phyloP scores from a whole-genome alignment of 2,888 invertebrate genomes.

The Marasmarcha lunaedactyla region DNA sequence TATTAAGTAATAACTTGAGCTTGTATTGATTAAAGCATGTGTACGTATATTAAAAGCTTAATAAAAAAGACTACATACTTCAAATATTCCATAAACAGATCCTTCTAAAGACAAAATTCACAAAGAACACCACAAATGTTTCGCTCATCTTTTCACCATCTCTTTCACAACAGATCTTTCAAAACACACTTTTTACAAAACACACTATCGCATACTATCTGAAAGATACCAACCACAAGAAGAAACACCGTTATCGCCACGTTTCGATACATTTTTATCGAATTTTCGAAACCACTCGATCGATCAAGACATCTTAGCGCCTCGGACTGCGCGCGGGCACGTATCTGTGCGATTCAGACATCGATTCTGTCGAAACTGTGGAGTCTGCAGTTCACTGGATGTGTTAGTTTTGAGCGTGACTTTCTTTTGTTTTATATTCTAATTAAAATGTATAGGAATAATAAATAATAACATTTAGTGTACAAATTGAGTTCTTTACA shows the following conservation, averaged over 20 bases:
- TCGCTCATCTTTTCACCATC: no score
- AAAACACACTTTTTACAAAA: not conserved
- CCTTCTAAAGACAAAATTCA: not conserved
- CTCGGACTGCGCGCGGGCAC: conserved; percentile 27
- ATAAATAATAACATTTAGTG: no score
- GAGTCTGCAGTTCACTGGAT: conserved; percentile 21
- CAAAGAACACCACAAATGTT: no score
- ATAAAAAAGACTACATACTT: no score
- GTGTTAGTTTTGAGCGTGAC: no score
- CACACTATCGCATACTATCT: not conserved
- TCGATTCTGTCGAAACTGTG: conserved; percentile 12
- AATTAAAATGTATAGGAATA: no score
- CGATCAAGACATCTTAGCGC: conserved; percentile 35
- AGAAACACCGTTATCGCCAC: conserved; percentile 33
- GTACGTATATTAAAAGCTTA: no score
- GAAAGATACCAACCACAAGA: conserved; percentile 37
- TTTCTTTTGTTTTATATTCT: no score
- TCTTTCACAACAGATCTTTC: not conserved
- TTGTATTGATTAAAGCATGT: no score
- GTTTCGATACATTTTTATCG: conserved; percentile 35
- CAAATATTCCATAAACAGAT: not conserved
- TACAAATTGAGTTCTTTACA: no score
- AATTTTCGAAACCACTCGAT: conserved; percentile 18
- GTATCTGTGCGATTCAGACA: conserved; percentile 20
- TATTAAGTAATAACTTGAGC: no score